Base-by-base conservation (phyloP, 2,888 invertebrate genomes). In the Ophion ventricosus region DNA sequence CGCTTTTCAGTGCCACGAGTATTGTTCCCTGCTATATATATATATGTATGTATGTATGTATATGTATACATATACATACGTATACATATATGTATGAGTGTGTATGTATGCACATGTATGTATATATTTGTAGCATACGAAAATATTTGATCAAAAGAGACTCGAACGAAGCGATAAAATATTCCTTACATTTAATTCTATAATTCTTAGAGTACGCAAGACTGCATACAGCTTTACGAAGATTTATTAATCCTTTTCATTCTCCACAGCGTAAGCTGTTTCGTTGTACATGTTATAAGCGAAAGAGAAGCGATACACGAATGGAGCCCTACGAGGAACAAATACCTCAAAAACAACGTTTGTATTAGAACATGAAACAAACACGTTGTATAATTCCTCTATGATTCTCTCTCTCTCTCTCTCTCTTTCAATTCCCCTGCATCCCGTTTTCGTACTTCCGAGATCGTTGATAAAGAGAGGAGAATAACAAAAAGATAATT, bases 171-270 rank as follows among this genome's bases (percentile, higher is more conserved):
- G 61, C 23, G 64, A 67, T 49, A 67, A 49, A 70, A 69, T 75
- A 83, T 83, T 83, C 79, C 83, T 79, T 72, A 81, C 61, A 29
- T 59, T 82, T 26, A 73, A 73, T 82, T 78, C 20, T 81, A 77
- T 63, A 63, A 63, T 86, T 88, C 86, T 85, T 88, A 87, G 84
- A 89, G 86, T 88, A 88, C 86, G 88, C 88, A 89, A 90, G 90
- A 90, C 91, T 92, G 92, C 90, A 90, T 89, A 89, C 87, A 88
- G 90, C 91, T 91, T 90, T 88, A 87, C 81, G 87, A 87, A 90
- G 89, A 87, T 85, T 87, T 88, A 89, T 88, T 85, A 89, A 90
- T 82, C 64, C 43, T 83, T 77, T 78, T 77, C 76, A 72, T 84
- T 80, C 80, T 35, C 74, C 79, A 79, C 77, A 73, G 87, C 82